phyloP scores from a whole-genome alignment of 2,113 vertebrate genomes.

The Hemibagrus wyckioides region DNA sequence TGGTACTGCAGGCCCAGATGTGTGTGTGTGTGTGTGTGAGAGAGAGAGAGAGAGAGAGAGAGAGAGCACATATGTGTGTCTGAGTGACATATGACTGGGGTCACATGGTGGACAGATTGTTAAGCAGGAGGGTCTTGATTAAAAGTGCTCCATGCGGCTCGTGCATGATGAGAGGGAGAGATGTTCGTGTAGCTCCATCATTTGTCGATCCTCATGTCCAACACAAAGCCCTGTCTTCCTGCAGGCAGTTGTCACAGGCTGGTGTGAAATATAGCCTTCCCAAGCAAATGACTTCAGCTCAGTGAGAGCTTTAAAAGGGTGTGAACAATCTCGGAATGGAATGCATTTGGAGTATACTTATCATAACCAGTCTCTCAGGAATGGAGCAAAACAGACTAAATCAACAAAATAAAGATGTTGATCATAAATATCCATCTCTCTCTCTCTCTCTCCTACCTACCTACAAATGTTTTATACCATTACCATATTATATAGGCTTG shows the following conservation, averaged over 20 bases:
- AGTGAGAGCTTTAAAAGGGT: constrained; percentile 31
- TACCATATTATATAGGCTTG: background rate
- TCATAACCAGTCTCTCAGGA: constrained; percentile 24
- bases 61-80: background rate
- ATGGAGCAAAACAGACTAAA: constrained; percentile 15
- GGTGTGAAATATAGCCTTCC: constrained; percentile 44
- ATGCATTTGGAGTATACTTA: constrained; percentile 6
- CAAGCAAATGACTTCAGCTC: constrained; percentile 37
- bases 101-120: constrained; percentile 45
- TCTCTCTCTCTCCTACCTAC: no score
- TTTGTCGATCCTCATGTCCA: constrained; percentile 2
- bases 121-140: constrained; percentile 44
- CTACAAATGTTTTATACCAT: background rate
- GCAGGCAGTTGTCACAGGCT: constrained; percentile 40
- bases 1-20: constrained; percentile 30
- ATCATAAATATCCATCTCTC: background rate
- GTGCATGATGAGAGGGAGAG: constrained; percentile 21
- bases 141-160: constrained; percentile 36
- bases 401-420: background rate
- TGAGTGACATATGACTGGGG: constrained; percentile 29
- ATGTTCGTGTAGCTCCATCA: background rate
- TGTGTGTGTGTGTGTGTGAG: constrained; percentile 22
- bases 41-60: background rate
- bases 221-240: constrained; percentile 35
- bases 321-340: constrained; percentile 9